phyloP scores from a whole-genome alignment of 2,113 vertebrate genomes.

The Calidris pugnax region DNA sequence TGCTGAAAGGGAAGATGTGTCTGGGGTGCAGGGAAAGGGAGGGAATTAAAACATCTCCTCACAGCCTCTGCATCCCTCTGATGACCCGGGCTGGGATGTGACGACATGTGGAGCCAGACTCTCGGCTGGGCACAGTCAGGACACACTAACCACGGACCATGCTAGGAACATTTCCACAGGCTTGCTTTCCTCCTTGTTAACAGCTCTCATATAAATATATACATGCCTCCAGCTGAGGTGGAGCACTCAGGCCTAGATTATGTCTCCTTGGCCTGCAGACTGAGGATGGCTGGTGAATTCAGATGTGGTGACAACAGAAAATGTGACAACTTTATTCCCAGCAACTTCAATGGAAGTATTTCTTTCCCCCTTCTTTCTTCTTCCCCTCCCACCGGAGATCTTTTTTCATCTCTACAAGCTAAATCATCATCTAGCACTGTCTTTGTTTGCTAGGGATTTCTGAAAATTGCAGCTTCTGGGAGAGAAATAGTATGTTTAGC shows the following conservation, averaged over 20 bases:
- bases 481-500: constrained; percentile 59
- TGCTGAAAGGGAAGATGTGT: not conserved
- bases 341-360: not conserved
- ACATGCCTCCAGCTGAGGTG: not conserved
- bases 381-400: not conserved
- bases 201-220: not conserved
- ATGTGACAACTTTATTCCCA: not conserved
- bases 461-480: constrained; percentile 57
- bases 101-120: not conserved
- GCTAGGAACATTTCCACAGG: not conserved
- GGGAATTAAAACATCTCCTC: not conserved
- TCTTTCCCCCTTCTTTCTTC: not conserved
- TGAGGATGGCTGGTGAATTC: not conserved
- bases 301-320: not conserved
- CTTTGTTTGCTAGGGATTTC: constrained; percentile 51
- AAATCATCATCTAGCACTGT: not conserved
- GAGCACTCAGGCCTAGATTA: not conserved
- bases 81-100: not conserved
- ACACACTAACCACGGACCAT: not conserved
- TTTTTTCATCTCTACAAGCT: not conserved
- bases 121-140: not conserved
- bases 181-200: not conserved
- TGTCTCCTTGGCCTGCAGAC: not conserved
- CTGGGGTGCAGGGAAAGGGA: not conserved
- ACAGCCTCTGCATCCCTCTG: not conserved